Evolutionary conservation across 2,113 vertebrate genomes (phyloP).

Genomic region (Ceyx cyanopectus): DNA sequence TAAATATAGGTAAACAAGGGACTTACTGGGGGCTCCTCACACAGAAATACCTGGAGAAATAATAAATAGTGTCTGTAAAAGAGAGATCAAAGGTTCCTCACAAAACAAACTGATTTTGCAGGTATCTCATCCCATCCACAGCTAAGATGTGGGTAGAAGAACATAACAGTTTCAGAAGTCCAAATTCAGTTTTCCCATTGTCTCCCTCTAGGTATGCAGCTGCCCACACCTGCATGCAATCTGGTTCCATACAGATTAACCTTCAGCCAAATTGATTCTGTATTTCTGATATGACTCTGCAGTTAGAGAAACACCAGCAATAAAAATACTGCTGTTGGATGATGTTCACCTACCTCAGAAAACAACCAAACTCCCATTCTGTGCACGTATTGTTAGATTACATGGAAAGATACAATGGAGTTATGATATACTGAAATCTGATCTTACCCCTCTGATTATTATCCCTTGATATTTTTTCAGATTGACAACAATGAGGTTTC

Average conservation of each 20-base stretch:
- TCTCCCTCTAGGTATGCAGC: background rate
- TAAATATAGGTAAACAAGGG: background rate
- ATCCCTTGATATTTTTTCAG: too few species aligned
- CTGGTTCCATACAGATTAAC: background rate
- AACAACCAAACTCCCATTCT: background rate
- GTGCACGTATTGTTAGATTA: background rate
- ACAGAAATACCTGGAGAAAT: background rate
- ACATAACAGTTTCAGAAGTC: background rate
- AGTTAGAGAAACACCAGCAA: background rate
- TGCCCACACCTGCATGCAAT: background rate
- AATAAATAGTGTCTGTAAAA: background rate
- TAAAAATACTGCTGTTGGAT: background rate
- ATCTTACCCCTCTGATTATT: background rate
- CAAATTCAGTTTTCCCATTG: background rate
- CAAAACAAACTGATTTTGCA: background rate
- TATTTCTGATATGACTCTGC: background rate
- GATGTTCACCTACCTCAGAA: background rate
- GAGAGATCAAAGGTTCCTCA: background rate
- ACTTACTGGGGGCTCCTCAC: rapidly evolving
- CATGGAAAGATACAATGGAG: background rate
- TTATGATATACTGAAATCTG: background rate
- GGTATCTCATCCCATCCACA: background rate
- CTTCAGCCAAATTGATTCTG: conserved; percentile 21
- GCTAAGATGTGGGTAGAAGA: background rate
- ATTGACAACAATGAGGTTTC: too few species aligned